A percentile compares a stretch with the other conserved stretches of the same genome.
Evolutionary conservation across 2,888 invertebrate species (phyloP).

Genomic region (Cephus nigrinus): DNA sequence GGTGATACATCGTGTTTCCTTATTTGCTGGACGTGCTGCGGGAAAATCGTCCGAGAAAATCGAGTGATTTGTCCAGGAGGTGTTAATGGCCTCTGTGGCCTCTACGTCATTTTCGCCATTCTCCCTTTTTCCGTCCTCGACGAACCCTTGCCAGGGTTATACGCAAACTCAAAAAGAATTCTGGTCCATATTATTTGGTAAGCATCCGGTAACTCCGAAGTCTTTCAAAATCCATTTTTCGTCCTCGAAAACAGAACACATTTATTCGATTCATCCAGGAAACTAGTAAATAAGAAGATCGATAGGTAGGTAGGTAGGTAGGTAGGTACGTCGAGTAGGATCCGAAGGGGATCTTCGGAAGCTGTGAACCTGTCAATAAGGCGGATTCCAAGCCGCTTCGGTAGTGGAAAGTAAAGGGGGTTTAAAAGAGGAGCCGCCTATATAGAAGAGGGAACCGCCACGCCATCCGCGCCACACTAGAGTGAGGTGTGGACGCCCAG

Average conservation of each 20-base stretch:
- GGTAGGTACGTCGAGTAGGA: background rate
- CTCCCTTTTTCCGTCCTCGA: too few species aligned
- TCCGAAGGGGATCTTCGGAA: constrained; percentile 46
- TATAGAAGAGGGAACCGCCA: constrained; percentile 14
- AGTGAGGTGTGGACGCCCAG: constrained; percentile 14
- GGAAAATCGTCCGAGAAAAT: constrained; percentile 65
- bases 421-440: constrained; percentile 44
- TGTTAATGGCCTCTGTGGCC: constrained; percentile 54
- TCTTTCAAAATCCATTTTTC: too few species aligned
- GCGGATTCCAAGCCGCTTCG: constrained; percentile 44
- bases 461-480: constrained; percentile 11
- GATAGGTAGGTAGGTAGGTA: background rate
- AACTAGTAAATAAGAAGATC: too few species aligned
- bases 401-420: constrained; percentile 39
- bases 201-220: too few species aligned
- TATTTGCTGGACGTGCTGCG: constrained; percentile 64
- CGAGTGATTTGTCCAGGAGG: constrained; percentile 66
- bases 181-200: too few species aligned
- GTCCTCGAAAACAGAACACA: too few species aligned
- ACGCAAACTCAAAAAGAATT: too few species aligned
- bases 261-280: too few species aligned
- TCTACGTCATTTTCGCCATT: constrained; percentile 12
- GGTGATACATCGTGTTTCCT: constrained; percentile 66
- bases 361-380: constrained; percentile 56
- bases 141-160: too few species aligned